A percentile compares a stretch with the other conserved stretches of the same genome.
Evolutionary conservation across 2,888 invertebrate species (phyloP).

Genomic region (Reticulitermes lucifugus): DNA sequence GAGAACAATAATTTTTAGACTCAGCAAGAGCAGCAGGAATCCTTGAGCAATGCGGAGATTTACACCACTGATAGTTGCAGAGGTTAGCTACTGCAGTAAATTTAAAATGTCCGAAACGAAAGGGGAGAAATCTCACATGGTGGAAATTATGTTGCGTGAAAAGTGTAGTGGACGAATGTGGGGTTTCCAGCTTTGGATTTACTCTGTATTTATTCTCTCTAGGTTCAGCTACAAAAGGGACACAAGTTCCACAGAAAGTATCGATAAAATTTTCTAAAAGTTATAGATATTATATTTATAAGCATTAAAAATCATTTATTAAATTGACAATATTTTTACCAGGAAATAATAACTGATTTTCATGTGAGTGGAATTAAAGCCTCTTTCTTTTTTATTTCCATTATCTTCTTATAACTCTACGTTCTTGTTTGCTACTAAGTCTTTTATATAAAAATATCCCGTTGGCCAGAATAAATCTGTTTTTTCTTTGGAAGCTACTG

Average conservation of each 20-base stretch:
- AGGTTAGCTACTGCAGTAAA: constrained; percentile 6
- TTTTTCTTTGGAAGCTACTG: not conserved
- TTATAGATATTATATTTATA: too few species aligned
- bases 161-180: constrained; percentile 9
- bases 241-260: not conserved
- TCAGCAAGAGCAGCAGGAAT: not conserved
- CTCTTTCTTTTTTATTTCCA: not conserved
- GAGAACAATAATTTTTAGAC: constrained; percentile 6
- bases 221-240: not conserved
- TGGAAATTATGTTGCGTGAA: constrained; percentile 9
- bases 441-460: not conserved
- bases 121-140: not conserved
- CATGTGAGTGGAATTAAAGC: not conserved
- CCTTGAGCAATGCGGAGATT: constrained; percentile 10
- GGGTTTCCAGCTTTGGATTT: not conserved
- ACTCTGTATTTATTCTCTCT: not conserved
- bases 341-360: too few species aligned
- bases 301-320: too few species aligned
- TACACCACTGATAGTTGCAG: constrained; percentile 6
- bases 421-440: not conserved
- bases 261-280: too few species aligned
- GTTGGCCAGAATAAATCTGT: not conserved
- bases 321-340: too few species aligned
- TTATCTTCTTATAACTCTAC: not conserved
- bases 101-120: not conserved